A percentile compares a stretch with the other conserved stretches of the same genome.
phyloP scores from a whole-genome alignment of 1,140 invertebrate genomes.

The Megalonaias nervosa region DNA sequence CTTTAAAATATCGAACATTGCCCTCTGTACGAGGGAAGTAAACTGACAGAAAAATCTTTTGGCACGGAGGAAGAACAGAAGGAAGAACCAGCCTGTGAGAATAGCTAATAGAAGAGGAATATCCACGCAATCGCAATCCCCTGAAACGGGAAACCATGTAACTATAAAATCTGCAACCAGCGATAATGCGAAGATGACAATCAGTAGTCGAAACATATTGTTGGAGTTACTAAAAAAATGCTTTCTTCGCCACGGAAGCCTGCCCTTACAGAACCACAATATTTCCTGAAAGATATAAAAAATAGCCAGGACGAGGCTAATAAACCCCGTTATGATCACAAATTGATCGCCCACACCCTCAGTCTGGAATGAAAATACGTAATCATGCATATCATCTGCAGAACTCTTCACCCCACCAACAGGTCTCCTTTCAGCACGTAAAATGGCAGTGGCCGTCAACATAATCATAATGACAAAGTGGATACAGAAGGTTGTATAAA shows the following conservation, averaged over 20 bases:
- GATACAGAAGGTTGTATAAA: too few relatives aligned
- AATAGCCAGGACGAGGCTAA: slow-evolving; percentile 26
- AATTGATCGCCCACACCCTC: neutral
- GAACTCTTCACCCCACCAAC: too few relatives aligned
- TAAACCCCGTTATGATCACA: slow-evolving; percentile 7
- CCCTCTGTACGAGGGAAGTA: slow-evolving; percentile 43
- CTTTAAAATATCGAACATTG: slow-evolving; percentile 42
- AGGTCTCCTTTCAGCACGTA: too few relatives aligned
- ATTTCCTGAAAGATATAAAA: slow-evolving; percentile 20
- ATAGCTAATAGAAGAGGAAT: slow-evolving; percentile 36
- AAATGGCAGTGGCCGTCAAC: too few relatives aligned
- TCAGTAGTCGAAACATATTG: slow-evolving; percentile 35
- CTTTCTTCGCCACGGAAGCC: neutral
- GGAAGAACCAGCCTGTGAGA: slow-evolving; percentile 46
- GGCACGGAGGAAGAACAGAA: slow-evolving; percentile 42
- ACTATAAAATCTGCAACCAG: slow-evolving; percentile 40
- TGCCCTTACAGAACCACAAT: slow-evolving; percentile 2
- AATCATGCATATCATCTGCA: too few relatives aligned
- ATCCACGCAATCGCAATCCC: neutral
- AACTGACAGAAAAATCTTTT: slow-evolving; percentile 44
- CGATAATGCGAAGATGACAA: slow-evolving; percentile 39
- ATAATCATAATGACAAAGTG: too few relatives aligned
- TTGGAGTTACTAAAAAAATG: slow-evolving; percentile 12
- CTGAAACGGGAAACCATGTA: neutral
- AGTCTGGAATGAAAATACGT: too few relatives aligned